A percentile compares a stretch with the other conserved stretches of the same genome.
phyloP scores from a whole-genome alignment of 2,113 vertebrate species.

The Oreochromis tanganicae region DNA sequence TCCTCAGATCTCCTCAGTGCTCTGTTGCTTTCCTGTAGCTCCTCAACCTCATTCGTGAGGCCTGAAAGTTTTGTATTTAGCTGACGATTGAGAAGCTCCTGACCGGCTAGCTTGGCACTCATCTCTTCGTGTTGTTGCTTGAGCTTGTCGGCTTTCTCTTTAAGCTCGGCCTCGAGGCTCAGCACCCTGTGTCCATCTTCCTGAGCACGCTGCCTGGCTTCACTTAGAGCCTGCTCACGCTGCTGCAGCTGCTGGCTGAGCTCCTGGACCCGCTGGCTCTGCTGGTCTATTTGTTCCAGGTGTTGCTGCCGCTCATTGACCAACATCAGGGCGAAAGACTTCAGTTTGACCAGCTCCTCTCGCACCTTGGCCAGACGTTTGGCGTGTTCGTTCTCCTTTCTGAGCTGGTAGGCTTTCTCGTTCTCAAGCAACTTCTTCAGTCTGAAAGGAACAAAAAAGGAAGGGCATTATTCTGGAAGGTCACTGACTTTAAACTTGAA shows the following conservation, averaged over 20 bases:
- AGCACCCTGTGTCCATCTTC: slow-evolving; percentile 84
- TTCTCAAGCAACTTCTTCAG: slow-evolving; percentile 94
- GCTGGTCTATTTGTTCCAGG: slow-evolving; percentile 91
- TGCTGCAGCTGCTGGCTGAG: slow-evolving; percentile 86
- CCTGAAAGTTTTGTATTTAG: slow-evolving; percentile 82
- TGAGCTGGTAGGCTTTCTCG: slow-evolving; percentile 89
- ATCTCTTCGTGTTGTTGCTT: slow-evolving; percentile 92
- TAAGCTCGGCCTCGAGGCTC: slow-evolving; percentile 85
- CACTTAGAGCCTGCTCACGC: slow-evolving; percentile 82
- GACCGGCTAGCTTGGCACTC: slow-evolving; percentile 81
- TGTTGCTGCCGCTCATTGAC: slow-evolving; percentile 97
- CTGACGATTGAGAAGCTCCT: slow-evolving; percentile 84
- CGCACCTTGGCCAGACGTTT: slow-evolving; percentile 83
- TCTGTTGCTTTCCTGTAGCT: slow-evolving; percentile 85
- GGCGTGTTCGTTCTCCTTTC: slow-evolving; percentile 89
- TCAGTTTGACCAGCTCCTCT: slow-evolving; percentile 92
- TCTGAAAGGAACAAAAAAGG: slow-evolving; percentile 60
- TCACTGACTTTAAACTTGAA: background rate
- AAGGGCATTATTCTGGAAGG: background rate
- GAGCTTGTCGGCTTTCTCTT: slow-evolving; percentile 80
- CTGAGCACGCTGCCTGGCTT: slow-evolving; percentile 74
- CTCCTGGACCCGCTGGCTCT: slow-evolving; percentile 86
- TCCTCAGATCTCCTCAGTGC: slow-evolving; percentile 86
- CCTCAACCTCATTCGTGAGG: slow-evolving; percentile 82
- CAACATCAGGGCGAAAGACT: slow-evolving; percentile 96